Base-by-base conservation (phyloP, 2,113 vertebrate genomes). In the Cochlearius cochlearius region DNA sequence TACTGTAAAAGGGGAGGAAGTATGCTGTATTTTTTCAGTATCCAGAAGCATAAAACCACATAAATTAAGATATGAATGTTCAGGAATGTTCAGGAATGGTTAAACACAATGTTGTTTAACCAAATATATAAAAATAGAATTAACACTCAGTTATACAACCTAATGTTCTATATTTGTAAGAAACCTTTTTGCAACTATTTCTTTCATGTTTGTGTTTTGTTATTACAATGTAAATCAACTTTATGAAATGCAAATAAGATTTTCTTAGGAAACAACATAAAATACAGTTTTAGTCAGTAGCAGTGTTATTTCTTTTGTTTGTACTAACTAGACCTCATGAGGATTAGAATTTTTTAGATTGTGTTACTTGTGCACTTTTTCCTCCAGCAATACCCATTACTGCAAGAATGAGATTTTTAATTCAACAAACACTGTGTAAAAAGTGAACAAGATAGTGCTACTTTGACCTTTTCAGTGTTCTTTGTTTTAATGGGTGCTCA, bases 391-490 rank as follows among this genome's bases (percentile, higher is more conserved):
- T 66, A 52, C 30, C 84, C 38, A 88, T 92, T 92, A 75, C 71
- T 89, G 21, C 18, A 88, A 64, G 71, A 89, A 86, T 50, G n/a
- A 88, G 49, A 66, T 79, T 96, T 93, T 93, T 93, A 95, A 90
- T 94, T 90, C 94, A 86, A 69, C 55, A 92, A 78, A 87, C 30
- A 95, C 38, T 62, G 47, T 79, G 30, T 83, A 85, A 84, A 94
- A 96, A 95, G 32, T 1, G 15, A 88, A 52, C 15, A 68, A 36
- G 22, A n/a, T n/a, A 81, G 34, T 92, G 78, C 9, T 78, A 36
- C 91, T 91, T 77, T 86, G 91, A 96, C 93, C 84, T 96, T 96
- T 94, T 49, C 91, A 30, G 18, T 62, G 82, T 74, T 96, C 67
- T 92, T 94, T 92, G 20, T 66, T 88, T 83, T 90, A 95, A 90